These are phyloP conservation scores for Nymphalis c-album DNA, from an alignment of 2,888 invertebrate species.

Conservation along the genomic window DNA sequence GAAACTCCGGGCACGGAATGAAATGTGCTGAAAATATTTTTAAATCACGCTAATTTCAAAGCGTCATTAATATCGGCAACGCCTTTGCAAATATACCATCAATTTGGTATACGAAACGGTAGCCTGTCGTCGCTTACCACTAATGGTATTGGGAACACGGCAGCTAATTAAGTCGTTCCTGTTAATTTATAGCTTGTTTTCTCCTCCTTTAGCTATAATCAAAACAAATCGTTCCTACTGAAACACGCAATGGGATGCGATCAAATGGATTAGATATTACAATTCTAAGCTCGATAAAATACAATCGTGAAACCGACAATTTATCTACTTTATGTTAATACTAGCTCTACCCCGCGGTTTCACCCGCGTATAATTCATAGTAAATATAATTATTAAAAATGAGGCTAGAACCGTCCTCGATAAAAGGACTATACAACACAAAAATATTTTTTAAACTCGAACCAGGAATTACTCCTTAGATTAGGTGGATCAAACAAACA, in stretches of 20 bases:
- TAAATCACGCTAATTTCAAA: conserved; percentile 37
- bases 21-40: conserved; percentile 30
- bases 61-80: conserved; percentile 56
- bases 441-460: too few species aligned
- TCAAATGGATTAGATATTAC: conserved; percentile 67
- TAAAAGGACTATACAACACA: too few species aligned
- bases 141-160: conserved; percentile 76
- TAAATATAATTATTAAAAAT: too few species aligned
- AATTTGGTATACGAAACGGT: conserved; percentile 61
- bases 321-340: conserved; percentile 1
- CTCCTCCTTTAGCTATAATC: conserved; percentile 71
- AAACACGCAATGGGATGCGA: conserved; percentile 72
- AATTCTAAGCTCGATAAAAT: conserved; percentile 23
- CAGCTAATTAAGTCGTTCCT: conserved; percentile 75
- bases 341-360: too few species aligned
- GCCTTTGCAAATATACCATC: conserved; percentile 66
- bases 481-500: too few species aligned
- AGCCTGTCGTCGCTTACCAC: conserved; percentile 67
- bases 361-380: too few species aligned
- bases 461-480: too few species aligned
- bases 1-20: conserved; percentile 10
- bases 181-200: conserved; percentile 78
- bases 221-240: conserved; percentile 73
- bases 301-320: conserved; percentile 9
- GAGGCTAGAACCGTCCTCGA: too few species aligned